Conservation (phyloP, 2,888 invertebrate species). For the Rhingia campestris region DNA sequence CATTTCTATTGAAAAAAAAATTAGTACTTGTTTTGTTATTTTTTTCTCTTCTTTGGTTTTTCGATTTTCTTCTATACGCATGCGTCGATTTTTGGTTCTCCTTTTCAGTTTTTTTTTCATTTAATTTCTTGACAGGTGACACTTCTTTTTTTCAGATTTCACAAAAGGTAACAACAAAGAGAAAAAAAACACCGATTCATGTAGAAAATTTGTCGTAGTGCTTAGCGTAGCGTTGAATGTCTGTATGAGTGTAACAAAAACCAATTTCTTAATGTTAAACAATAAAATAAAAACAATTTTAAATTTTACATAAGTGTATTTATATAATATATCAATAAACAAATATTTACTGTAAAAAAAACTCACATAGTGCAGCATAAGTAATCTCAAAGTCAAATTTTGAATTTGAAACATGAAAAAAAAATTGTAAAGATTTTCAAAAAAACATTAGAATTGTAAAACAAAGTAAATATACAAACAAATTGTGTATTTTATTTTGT, state of each 20-base stretch:
- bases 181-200: constrained; percentile 63
- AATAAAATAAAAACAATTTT: constrained; percentile 30
- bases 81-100: constrained; percentile 7
- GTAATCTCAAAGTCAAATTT: constrained; percentile 55
- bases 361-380: constrained; percentile 53
- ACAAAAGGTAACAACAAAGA: constrained; percentile 41
- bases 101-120: constrained; percentile 8
- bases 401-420: constrained; percentile 41
- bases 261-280: constrained; percentile 71
- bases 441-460: constrained; percentile 40
- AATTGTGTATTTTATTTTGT: constrained; percentile 78
- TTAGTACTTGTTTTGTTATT: constrained; percentile 34
- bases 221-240: constrained; percentile 69
- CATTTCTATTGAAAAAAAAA: constrained; percentile 74
- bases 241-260: constrained; percentile 67
- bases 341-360: constrained; percentile 80
- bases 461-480: constrained; percentile 70
- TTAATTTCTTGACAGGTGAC: constrained; percentile 15
- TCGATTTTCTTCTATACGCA: constrained; percentile 44
- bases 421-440: constrained; percentile 29
- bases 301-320: constrained; percentile 70
- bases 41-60: constrained; percentile 26
- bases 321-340: constrained; percentile 74
- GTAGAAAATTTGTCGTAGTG: constrained; percentile 54
- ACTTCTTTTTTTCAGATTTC: constrained; percentile 24